Base-by-base conservation (phyloP, 2,797 vertebrate genomes). In the Rallus crepitans region DNA sequence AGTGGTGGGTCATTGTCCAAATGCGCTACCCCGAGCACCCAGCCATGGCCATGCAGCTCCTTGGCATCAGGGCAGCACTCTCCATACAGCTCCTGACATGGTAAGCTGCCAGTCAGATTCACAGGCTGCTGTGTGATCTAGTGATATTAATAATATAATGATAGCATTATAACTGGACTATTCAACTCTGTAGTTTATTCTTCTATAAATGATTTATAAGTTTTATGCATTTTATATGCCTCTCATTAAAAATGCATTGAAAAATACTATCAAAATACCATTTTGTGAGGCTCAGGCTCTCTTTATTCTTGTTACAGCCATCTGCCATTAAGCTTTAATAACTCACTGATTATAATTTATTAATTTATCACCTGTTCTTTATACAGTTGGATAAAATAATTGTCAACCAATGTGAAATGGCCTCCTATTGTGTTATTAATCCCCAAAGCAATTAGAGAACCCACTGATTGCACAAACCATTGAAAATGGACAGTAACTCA, bases 351-450 rank as follows among this genome's bases (percentile, higher is more conserved):
- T 96, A 96, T 96, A 96, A 97, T 97, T 97, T 97, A 96, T 97
- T 97, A 97, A 97, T 97, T 97, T 96, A 96, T 97, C 96, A 97
- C 94, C 96, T 94, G 89, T 96, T 96, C 95, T 96, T 95, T 94
- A 91, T 95, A 94, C 89, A 93, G 87, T 93, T 95, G 86, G 93
- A 93, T 95, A 95, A 97, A 97, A 96, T 82, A 90, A 96, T 97
- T 94, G 91, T 94, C 95, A 84, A 47, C 91, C 94, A 80, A 94
- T 71, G 79, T 91, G 87, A 94, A 97, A 96, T 95, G 61, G 56
- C 48, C 87, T 97, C 90, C 95, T 95, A 91, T 93, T 94, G 96
- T 91, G 94, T 96, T 97, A 97, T 97, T 97, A 97, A 96, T 97
- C 95, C 91, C 78, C 89, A 91, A 95, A 95, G 95, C 94, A 97